Percentiles rank a stretch among this genome's conserved stretches.
These are phyloP conservation scores for Pipistrellus kuhlii DNA, from an alignment of 2,797 vertebrate genomes.

Conservation along the genomic window DNA sequence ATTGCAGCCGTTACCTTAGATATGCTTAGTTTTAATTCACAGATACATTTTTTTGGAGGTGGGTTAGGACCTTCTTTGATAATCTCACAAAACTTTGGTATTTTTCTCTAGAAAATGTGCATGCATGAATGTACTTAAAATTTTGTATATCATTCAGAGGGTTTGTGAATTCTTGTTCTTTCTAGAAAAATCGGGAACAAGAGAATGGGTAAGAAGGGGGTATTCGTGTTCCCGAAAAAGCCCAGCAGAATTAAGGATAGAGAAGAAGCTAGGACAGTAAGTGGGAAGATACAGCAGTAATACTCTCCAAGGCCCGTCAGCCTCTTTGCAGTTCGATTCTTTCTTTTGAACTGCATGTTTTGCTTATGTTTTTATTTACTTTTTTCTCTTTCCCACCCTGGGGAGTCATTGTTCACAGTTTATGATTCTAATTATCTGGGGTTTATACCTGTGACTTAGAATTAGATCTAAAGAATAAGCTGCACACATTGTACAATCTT, in stretches of 20 bases:
- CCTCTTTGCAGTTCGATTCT: conserved; percentile 23
- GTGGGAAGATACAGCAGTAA: background rate
- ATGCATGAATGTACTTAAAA: background rate
- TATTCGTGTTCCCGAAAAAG: background rate
- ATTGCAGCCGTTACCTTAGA: background rate
- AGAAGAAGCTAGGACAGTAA: background rate
- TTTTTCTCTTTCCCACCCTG: conserved; percentile 1
- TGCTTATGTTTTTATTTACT: conserved; percentile 53
- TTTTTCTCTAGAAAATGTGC: conserved; percentile 23
- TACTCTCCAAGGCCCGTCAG: background rate
- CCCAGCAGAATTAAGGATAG: background rate
- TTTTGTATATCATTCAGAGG: conserved; percentile 27
- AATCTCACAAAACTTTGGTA: background rate
- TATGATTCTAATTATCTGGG: conserved; percentile 42
- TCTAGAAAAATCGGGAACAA: background rate
- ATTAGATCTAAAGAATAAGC: conserved; percentile 40
- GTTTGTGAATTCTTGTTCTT: background rate
- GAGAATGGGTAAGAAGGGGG: background rate
- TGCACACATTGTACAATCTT: background rate
- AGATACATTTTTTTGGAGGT: background rate
- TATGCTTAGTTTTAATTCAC: conserved; percentile 18
- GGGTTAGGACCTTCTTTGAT: background rate
- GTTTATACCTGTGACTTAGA: conserved; percentile 53
- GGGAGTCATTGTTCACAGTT: conserved; percentile 55
- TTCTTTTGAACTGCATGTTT: conserved; percentile 22